A percentile compares a stretch with the other conserved stretches of the same genome.
Conservation (phyloP, 2,797 vertebrate genomes). For the Oryzias sinensis region DNA sequence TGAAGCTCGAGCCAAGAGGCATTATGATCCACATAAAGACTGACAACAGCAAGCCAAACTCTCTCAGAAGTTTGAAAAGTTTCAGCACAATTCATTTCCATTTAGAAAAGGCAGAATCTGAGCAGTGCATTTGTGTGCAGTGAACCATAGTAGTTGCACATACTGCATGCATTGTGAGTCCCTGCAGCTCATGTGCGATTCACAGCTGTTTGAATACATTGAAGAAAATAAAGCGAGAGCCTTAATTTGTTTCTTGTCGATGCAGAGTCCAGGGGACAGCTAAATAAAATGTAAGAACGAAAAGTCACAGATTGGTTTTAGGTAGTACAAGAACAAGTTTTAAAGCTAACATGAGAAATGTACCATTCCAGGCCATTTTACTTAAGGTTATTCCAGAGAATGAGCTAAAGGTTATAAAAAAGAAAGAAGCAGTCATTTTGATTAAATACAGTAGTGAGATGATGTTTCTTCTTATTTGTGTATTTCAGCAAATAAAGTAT, state of each 20-base stretch:
- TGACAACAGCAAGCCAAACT: neutral
- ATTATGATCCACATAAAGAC: constrained; percentile 30
- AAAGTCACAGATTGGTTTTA: constrained; percentile 6
- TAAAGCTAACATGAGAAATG: neutral
- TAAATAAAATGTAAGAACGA: neutral
- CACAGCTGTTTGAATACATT: neutral
- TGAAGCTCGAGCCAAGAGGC: constrained; percentile 6
- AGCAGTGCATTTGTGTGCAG: constrained; percentile 1
- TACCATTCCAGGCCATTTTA: neutral
- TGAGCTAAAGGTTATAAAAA: neutral
- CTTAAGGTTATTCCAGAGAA: neutral
- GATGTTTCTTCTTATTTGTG: no score
- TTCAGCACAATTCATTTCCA: neutral
- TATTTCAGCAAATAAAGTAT: no score
- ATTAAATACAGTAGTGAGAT: no score
- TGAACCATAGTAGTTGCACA: neutral
- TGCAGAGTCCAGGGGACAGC: neutral
- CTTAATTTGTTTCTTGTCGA: neutral
- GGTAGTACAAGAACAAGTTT: neutral
- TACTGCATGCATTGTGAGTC: neutral
- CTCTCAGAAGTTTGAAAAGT: constrained; percentile 15
- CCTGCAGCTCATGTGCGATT: neutral
- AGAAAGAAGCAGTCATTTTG: neutral
- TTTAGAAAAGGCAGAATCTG: neutral
- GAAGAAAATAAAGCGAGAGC: neutral